Evolutionary conservation across 1,140 invertebrate genomes (phyloP).

Genomic region (Trichomalopsis sarcophagae): DNA sequence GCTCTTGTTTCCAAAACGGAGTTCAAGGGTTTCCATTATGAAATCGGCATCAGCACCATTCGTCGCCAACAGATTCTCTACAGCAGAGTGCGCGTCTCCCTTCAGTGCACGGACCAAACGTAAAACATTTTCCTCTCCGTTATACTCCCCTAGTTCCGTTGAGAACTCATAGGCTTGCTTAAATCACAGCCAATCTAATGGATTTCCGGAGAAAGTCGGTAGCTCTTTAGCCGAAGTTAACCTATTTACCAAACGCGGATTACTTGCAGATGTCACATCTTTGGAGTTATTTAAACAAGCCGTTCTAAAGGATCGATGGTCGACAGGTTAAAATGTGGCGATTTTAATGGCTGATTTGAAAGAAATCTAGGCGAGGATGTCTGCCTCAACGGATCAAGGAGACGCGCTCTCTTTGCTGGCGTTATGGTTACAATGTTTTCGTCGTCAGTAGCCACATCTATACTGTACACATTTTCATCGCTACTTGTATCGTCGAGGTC

Average conservation of each 20-base stretch:
- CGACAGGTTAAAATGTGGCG: too few species aligned
- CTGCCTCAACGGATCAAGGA: too few species aligned
- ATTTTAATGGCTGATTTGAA: too few species aligned
- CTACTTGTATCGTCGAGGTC: too few species aligned
- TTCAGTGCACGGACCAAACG: neutral
- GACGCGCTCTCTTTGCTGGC: too few species aligned
- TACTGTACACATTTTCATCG: too few species aligned
- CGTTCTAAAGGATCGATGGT: too few species aligned
- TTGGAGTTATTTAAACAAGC: too few species aligned
- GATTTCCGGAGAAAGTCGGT: constrained; percentile 9
- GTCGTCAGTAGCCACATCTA: too few species aligned
- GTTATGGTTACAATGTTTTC: too few species aligned
- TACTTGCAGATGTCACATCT: too few species aligned
- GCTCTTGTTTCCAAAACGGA: neutral
- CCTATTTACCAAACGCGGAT: neutral
- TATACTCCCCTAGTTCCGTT: neutral
- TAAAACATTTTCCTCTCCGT: neutral
- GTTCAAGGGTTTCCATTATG: neutral
- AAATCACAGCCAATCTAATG: constrained; percentile 13
- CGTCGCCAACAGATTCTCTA: neutral
- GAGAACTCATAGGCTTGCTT: neutral
- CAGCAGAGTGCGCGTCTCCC: neutral
- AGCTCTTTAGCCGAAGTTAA: neutral
- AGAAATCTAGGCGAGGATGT: too few species aligned
- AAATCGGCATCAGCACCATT: neutral